A percentile compares a stretch with the other conserved stretches of the same genome.
phyloP scores from a whole-genome alignment of 2,888 invertebrate genomes.

The Rhagonycha fulva region DNA sequence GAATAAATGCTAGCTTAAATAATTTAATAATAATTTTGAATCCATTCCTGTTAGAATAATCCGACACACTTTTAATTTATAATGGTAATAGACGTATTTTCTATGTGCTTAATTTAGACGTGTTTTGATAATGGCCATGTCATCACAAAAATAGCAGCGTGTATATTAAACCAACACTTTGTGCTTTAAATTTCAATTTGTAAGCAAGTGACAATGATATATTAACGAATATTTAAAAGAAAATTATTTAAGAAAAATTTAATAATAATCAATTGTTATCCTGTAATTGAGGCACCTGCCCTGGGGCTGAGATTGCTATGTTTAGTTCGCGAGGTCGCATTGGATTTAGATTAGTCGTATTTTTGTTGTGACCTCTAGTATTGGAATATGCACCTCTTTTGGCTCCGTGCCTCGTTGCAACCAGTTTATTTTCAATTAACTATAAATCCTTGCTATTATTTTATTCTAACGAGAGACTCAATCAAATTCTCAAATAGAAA shows the following conservation, averaged over 20 bases:
- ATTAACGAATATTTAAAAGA: neutral
- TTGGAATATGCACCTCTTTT: slow-evolving; percentile 39
- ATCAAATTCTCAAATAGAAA: neutral
- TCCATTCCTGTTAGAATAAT: neutral
- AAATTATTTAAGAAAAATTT: neutral
- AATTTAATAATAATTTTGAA: neutral
- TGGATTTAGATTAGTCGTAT: slow-evolving; percentile 46
- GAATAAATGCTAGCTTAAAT: neutral
- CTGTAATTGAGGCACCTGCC: slow-evolving; percentile 10
- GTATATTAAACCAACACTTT: neutral
- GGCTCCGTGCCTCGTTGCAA: slow-evolving; percentile 37
- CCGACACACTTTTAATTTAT: slow-evolving; percentile 36
- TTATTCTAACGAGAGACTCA: neutral
- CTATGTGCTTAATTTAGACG: slow-evolving; percentile 35
- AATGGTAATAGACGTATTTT: slow-evolving; percentile 26
- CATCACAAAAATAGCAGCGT: slow-evolving; percentile 2
- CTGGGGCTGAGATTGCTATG: slow-evolving; percentile 30
- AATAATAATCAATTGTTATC: neutral
- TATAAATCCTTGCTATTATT: slow-evolving; percentile 27
- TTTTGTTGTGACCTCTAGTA: slow-evolving; percentile 42
- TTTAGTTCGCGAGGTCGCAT: slow-evolving; percentile 42
- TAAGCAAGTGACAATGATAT: neutral
- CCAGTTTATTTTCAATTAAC: slow-evolving; percentile 41
- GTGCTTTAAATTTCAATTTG: neutral
- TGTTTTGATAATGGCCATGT: slow-evolving; percentile 10